Conservation (phyloP, 2,113 vertebrate genomes). For the Sus scrofa region DNA sequence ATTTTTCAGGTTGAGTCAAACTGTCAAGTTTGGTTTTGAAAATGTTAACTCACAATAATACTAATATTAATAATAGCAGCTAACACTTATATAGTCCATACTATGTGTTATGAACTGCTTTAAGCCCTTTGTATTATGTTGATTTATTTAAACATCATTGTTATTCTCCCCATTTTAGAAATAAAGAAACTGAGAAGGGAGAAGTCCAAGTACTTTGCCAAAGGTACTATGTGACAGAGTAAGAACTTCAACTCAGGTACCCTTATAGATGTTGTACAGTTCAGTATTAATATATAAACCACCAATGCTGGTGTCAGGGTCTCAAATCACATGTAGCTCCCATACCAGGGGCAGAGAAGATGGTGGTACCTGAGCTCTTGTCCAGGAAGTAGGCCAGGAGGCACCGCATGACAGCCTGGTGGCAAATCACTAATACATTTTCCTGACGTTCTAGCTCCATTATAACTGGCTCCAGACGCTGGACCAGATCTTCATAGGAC, state of each 20-base stretch:
- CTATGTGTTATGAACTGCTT: background rate
- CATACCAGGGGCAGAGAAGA: background rate
- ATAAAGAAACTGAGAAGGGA: slow-evolving; percentile 1
- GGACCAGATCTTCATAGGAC: slow-evolving; percentile 97
- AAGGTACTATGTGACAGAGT: background rate
- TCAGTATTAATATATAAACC: slow-evolving; percentile 36
- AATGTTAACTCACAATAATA: slow-evolving; percentile 53
- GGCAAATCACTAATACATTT: slow-evolving; percentile 95
- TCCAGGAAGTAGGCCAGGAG: slow-evolving; percentile 96
- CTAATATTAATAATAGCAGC: slow-evolving; percentile 11
- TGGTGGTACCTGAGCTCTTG: slow-evolving; percentile 91
- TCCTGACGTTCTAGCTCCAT: slow-evolving; percentile 97
- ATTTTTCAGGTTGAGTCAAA: slow-evolving; percentile 22
- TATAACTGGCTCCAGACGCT: slow-evolving; percentile 96
- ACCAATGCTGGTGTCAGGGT: background rate
- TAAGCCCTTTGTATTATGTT: slow-evolving; percentile 46
- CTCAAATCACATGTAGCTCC: slow-evolving; percentile 12
- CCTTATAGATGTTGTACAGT: background rate
- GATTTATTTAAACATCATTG: slow-evolving; percentile 43
- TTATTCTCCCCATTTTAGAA: slow-evolving; percentile 49
- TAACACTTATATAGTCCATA: slow-evolving; percentile 2
- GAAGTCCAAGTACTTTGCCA: slow-evolving; percentile 32
- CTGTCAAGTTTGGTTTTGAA: slow-evolving; percentile 23
- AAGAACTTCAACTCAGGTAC: slow-evolving; percentile 5
- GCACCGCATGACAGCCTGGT: slow-evolving; percentile 96